Conservation (phyloP, 53 echinoderm and acorn worm species). For the Luidia sarsii region DNA sequence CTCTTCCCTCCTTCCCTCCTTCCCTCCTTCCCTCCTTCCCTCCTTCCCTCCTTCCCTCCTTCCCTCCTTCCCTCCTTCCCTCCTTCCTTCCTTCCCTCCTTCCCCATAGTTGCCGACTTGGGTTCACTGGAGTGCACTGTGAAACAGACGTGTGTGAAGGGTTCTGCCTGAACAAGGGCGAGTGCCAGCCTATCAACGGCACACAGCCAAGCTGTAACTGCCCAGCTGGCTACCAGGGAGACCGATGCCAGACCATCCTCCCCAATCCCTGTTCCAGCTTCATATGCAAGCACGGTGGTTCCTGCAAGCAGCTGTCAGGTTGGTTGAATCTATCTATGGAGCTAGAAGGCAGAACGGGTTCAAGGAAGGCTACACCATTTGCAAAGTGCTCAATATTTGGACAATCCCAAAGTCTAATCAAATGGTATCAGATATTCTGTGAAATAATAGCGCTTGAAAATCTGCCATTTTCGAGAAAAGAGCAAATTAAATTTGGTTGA, state of each 20-base stretch:
- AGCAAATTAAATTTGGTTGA: no score
- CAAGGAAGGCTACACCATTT: no score
- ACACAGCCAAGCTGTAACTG: constrained; percentile 21
- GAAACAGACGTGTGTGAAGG: constrained; percentile 23
- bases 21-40: not conserved
- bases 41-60: not conserved
- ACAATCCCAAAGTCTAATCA: no score
- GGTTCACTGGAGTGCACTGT: constrained; percentile 12
- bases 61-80: not conserved
- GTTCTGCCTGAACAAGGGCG: constrained; percentile 38
- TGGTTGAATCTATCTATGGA: no score
- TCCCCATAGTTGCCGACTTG: not conserved
- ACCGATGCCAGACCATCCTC: no score
- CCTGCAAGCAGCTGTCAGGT: no score
- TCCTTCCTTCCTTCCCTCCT: not conserved
- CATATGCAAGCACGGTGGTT: constrained; percentile 19
- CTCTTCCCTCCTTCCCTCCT: not conserved
- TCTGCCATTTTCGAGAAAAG: no score
- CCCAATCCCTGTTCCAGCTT: no score
- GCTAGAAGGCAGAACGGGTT: no score
- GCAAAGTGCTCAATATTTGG: no score
- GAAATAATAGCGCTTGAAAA: no score
- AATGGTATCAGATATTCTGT: no score
- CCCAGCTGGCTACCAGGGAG: constrained; percentile 43
- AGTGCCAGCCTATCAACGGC: constrained; percentile 3